phyloP scores from a whole-genome alignment of 2,113 vertebrate genomes.

The Sebastes schlegelii region DNA sequence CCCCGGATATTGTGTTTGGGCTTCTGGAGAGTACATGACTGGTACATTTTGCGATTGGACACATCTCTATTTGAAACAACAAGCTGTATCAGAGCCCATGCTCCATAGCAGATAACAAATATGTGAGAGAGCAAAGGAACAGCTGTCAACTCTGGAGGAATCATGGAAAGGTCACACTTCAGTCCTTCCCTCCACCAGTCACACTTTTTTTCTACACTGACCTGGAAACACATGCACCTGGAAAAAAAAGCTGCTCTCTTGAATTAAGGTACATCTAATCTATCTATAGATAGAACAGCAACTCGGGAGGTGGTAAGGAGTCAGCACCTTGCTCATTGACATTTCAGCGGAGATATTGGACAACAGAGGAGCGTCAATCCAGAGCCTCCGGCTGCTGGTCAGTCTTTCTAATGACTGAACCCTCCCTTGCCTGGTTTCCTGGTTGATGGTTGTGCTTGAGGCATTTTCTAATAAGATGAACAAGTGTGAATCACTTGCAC shows the following conservation, averaged over 20 bases:
- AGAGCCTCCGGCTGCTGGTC: slow-evolving; percentile 25
- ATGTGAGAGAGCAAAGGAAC: slow-evolving; percentile 24
- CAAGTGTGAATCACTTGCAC: slow-evolving; percentile 31
- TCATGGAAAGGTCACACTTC: slow-evolving; percentile 67
- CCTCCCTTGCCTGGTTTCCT: slow-evolving; percentile 24
- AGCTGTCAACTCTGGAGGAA: slow-evolving; percentile 48
- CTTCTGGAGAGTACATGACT: not conserved
- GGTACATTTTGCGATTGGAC: not conserved
- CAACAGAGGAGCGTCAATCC: slow-evolving; percentile 48
- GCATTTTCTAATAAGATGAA: slow-evolving; percentile 58
- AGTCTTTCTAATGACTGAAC: slow-evolving; percentile 56
- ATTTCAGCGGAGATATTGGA: slow-evolving; percentile 60
- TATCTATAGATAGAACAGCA: slow-evolving; percentile 51
- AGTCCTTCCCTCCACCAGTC: slow-evolving; percentile 39
- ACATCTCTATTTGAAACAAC: slow-evolving; percentile 19
- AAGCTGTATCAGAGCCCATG: not conserved
- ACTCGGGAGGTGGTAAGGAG: slow-evolving; percentile 46
- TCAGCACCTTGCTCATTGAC: slow-evolving; percentile 68
- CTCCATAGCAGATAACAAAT: slow-evolving; percentile 21
- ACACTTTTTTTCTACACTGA: slow-evolving; percentile 39
- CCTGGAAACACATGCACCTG: slow-evolving; percentile 44
- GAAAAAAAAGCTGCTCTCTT: slow-evolving; percentile 42
- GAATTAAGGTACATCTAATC: slow-evolving; percentile 54
- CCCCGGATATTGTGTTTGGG: not conserved
- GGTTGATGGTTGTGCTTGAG: slow-evolving; percentile 42